phyloP scores from a whole-genome alignment of 2,888 invertebrate genomes.

The Cheilosia variabilis region DNA sequence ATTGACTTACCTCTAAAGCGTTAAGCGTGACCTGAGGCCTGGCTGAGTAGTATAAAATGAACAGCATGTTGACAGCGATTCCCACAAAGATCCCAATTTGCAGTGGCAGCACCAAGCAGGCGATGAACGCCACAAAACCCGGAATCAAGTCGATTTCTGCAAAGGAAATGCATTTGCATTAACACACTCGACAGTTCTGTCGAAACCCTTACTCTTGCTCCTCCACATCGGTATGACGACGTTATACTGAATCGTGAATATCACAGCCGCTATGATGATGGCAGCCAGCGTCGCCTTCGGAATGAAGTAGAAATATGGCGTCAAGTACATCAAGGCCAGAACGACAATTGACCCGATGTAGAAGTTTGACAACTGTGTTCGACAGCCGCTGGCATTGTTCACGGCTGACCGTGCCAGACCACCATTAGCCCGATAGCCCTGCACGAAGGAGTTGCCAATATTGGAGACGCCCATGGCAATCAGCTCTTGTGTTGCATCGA shows the following conservation, averaged over 20 bases:
- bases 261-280: constrained; percentile 94
- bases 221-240: constrained; percentile 94
- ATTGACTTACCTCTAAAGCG: constrained; percentile 87
- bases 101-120: constrained; percentile 92
- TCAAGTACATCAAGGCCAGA: constrained; percentile 91
- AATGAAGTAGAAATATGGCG: constrained; percentile 93
- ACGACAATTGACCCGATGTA: constrained; percentile 93
- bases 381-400: constrained; percentile 93
- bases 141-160: constrained; percentile 94
- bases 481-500: constrained; percentile 96
- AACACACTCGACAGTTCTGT: not conserved
- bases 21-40: constrained; percentile 93
- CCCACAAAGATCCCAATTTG: constrained; percentile 95
- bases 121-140: constrained; percentile 92
- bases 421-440: constrained; percentile 92
- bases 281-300: constrained; percentile 93
- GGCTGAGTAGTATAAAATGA: constrained; percentile 94
- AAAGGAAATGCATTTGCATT: not conserved
- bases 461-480: constrained; percentile 91
- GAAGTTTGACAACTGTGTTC: constrained; percentile 92
- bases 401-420: constrained; percentile 93
- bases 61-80: constrained; percentile 91
- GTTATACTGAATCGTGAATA: constrained; percentile 94
- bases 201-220: constrained; percentile 88
- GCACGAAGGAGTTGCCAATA: constrained; percentile 92